Evolutionary conservation across 2,888 invertebrate species (phyloP), one percentile per base, ranked within the genome.

Genomic region (Troides aeacus): DNA sequence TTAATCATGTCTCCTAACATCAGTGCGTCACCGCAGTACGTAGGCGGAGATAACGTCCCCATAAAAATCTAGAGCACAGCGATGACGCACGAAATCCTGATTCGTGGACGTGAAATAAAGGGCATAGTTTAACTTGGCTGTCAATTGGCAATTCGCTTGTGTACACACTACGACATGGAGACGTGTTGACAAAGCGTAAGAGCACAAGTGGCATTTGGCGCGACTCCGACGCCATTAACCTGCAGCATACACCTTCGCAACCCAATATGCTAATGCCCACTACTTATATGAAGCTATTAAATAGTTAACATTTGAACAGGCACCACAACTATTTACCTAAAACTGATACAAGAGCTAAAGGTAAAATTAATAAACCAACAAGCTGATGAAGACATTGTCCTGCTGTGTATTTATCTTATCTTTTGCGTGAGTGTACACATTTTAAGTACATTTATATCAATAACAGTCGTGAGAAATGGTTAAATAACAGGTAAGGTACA

Each of bases 181-280:
- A 53, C 18, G 23, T n/a, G 53, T 18, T 39, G 61, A n/a, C 66
- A 24, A 17, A 10, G 24, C 50, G 42, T 50, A 46, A 30, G 50
- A 12, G 30, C 23, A 21, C 63, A 63, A 63, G 50, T 63, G 63
- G 50, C 68, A 68, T 68, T 68, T 68, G 59, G 46, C 50, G n/a
- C n/a, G n/a, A 24, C 42, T 46, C 7, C 56, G 24, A 46, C 21
- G 15, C 30, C 62, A 67, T 58, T 62, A 42, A 7, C 39, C 39
- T 10, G 39, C 39, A 10, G 39, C 50, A 15, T n/a, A 61, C 42
- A 64, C 53, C 60, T 53, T 50, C 59, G 59, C 17, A 59, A 68
- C 63, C 63, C 36, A 59, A 68, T 63, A 68, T 68, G 68, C 68
- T 59, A 68, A 68, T 64, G 24, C 50, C 17, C 12, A 23, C 23